phyloP scores from a whole-genome alignment of 2,797 vertebrate genomes.

The Neopelma chrysocephalum region DNA sequence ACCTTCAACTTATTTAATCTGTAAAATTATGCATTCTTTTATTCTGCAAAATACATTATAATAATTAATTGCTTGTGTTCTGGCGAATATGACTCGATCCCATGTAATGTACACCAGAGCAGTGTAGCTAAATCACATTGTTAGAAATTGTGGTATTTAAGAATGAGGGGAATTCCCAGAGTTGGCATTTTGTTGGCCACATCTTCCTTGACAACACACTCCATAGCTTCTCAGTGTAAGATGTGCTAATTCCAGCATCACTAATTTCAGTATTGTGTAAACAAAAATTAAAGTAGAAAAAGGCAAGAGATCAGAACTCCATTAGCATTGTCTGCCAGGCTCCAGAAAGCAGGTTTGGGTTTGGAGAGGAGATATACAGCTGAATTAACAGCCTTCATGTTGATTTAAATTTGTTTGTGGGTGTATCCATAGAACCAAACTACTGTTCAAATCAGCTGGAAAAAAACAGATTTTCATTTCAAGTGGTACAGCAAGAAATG shows the following conservation, averaged over 20 bases:
- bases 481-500: conserved; percentile 26
- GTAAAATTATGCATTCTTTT: background rate
- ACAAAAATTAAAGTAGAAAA: background rate
- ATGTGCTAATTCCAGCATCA: background rate
- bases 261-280: background rate
- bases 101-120: background rate
- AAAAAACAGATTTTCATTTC: conserved; percentile 18
- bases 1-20: background rate
- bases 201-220: background rate
- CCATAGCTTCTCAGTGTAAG: background rate
- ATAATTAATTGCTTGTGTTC: background rate
- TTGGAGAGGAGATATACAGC: background rate
- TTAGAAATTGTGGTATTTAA: background rate
- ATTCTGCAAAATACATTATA: background rate
- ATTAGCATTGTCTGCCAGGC: background rate
- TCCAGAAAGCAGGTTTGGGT: background rate
- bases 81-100: background rate
- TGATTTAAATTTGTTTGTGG: background rate
- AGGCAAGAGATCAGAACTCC: background rate
- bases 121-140: background rate
- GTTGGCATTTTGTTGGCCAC: background rate
- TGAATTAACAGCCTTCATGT: background rate
- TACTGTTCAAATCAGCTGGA: conserved; percentile 3
- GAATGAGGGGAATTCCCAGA: background rate
- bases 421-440: background rate